A percentile compares a stretch with the other conserved stretches of the same genome.
Evolutionary conservation across 2,888 invertebrate species (phyloP).

Genomic region (Ametastegia equiseti): DNA sequence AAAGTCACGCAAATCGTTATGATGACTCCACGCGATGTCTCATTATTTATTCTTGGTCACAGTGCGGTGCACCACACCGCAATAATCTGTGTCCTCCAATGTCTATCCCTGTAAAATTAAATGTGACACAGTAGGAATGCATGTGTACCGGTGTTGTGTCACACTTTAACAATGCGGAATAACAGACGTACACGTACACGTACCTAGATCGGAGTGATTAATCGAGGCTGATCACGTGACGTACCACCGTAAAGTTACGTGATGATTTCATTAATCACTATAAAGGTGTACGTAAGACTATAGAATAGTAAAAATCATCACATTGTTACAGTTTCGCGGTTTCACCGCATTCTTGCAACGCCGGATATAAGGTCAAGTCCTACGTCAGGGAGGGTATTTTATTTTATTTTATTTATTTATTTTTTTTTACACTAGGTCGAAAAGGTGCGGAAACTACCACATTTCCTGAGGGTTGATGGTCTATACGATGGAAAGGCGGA

Average conservation of each 20-base stretch:
- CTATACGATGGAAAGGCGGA: too few species aligned
- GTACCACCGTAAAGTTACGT: too few species aligned
- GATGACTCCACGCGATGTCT: constrained; percentile 23
- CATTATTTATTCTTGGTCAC: constrained; percentile 23
- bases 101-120: background rate
- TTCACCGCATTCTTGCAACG: background rate
- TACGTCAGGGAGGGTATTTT: background rate
- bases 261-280: background rate
- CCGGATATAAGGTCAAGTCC: background rate
- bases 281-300: background rate
- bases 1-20: background rate
- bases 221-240: background rate
- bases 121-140: too few species aligned
- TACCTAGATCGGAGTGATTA: background rate
- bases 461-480: background rate
- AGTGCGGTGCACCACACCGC: background rate
- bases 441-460: background rate
- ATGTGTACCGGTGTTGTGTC: background rate
- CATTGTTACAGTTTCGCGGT: background rate
- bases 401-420: too few species aligned
- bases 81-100: background rate
- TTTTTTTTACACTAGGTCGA: background rate
- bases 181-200: background rate
- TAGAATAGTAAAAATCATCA: background rate
- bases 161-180: constrained; percentile 3